These are phyloP conservation scores for Acinonyx jubatus DNA, from an alignment of 2,113 vertebrate species.

Conservation along the genomic window DNA sequence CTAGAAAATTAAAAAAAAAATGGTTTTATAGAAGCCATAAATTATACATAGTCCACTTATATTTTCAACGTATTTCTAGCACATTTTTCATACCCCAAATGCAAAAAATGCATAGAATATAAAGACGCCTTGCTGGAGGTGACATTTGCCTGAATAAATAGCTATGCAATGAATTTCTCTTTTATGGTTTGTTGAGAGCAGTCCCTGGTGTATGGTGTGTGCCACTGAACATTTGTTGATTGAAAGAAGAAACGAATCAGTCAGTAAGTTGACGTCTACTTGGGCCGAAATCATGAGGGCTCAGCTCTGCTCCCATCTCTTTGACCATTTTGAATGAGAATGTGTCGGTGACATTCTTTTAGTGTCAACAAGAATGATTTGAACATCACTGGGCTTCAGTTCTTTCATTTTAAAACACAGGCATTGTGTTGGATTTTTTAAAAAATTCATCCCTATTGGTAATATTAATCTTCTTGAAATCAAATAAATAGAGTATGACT, in stretches of 20 bases:
- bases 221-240: neutral
- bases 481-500: neutral
- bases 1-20: neutral
- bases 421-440: neutral
- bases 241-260: neutral
- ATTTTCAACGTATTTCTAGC: neutral
- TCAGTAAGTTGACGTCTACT: neutral
- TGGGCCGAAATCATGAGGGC: neutral
- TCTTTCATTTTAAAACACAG: neutral
- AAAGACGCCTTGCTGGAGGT: neutral
- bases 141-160: neutral
- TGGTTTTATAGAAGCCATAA: neutral
- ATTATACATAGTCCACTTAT: neutral
- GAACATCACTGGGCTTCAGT: neutral
- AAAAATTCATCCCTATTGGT: neutral
- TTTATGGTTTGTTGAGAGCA: neutral
- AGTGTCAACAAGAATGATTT: neutral
- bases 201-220: neutral
- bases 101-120: neutral
- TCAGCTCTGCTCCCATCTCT: neutral
- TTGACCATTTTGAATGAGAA: neutral
- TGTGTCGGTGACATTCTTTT: neutral
- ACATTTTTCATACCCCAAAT: neutral
- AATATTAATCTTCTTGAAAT: neutral
- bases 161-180: neutral